phyloP scores from a whole-genome alignment of 2,113 vertebrate genomes.

The Promerops cafer region DNA sequence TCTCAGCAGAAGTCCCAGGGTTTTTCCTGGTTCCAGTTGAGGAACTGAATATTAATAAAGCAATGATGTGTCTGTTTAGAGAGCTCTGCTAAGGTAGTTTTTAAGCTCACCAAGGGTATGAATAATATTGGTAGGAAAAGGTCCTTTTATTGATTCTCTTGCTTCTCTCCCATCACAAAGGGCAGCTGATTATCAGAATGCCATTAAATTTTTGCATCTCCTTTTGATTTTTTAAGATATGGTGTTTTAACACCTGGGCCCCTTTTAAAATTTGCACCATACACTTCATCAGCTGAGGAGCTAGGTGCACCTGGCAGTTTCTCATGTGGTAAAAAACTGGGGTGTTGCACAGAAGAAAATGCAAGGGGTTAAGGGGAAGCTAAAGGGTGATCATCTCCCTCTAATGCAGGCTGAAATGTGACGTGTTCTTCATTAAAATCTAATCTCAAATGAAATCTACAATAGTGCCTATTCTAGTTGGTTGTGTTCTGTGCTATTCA shows the following conservation, averaged over 20 bases:
- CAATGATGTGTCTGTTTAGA: neutral
- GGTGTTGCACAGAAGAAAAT: neutral
- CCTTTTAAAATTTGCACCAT: neutral
- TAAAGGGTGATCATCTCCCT: neutral
- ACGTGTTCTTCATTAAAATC: neutral
- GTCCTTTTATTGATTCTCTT: neutral
- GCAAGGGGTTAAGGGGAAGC: neutral
- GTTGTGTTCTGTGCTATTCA: neutral
- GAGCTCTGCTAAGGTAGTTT: neutral
- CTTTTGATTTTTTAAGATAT: neutral
- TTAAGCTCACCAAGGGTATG: neutral
- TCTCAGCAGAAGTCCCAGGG: neutral
- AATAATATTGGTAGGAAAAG: neutral
- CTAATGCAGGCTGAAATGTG: accelerated
- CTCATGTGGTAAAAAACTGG: neutral
- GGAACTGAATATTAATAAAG: neutral
- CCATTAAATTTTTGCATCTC: neutral
- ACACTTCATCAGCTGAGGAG: neutral
- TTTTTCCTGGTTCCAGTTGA: neutral
- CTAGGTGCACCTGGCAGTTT: neutral
- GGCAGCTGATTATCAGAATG: neutral
- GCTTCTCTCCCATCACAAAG: neutral
- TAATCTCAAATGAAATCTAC: neutral
- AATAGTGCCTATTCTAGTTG: neutral
- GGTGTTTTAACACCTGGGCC: neutral